Evolutionary conservation across 2,797 vertebrate species (phyloP).

Genomic region (Sparidentex hasta): DNA sequence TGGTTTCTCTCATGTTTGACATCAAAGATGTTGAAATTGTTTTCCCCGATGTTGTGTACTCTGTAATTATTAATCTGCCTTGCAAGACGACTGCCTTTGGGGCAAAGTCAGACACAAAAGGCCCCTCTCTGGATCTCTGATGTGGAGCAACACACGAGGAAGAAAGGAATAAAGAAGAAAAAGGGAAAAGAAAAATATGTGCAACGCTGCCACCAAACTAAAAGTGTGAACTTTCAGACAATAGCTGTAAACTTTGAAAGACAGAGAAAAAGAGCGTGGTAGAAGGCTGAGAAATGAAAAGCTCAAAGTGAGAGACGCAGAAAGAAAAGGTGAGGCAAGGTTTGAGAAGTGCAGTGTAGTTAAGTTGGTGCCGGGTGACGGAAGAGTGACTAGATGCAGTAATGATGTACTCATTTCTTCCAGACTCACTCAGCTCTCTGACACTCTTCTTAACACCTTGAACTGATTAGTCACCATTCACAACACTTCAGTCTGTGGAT

Average conservation of each 20-base stretch:
- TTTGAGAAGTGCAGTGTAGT: constrained; percentile 56
- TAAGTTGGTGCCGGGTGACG: constrained; percentile 69
- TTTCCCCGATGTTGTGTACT: constrained; percentile 86
- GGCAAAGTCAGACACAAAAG: constrained; percentile 86
- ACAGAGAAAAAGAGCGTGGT: constrained; percentile 40
- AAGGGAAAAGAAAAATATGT: constrained; percentile 44
- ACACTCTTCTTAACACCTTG: constrained; percentile 64
- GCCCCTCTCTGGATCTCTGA: constrained; percentile 82
- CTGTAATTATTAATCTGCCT: constrained; percentile 89
- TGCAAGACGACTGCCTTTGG: constrained; percentile 83
- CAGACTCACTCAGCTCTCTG: constrained; percentile 48
- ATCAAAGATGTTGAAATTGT: constrained; percentile 88
- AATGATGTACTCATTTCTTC: constrained; percentile 70
- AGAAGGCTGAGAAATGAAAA: constrained; percentile 49
- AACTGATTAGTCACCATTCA: constrained; percentile 71
- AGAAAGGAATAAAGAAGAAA: constrained; percentile 55
- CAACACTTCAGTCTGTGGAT: constrained; percentile 52
- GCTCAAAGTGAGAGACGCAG: constrained; percentile 43
- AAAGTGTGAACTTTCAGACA: constrained; percentile 79
- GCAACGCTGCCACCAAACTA: constrained; percentile 72
- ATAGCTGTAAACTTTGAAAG: constrained; percentile 74
- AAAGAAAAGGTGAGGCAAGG: constrained; percentile 45
- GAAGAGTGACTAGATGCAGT: constrained; percentile 67
- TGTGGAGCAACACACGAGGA: constrained; percentile 76
- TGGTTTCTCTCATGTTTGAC: constrained; percentile 87